Conservation (phyloP, 2,797 vertebrate species). For the Sarcophilus harrisii region DNA sequence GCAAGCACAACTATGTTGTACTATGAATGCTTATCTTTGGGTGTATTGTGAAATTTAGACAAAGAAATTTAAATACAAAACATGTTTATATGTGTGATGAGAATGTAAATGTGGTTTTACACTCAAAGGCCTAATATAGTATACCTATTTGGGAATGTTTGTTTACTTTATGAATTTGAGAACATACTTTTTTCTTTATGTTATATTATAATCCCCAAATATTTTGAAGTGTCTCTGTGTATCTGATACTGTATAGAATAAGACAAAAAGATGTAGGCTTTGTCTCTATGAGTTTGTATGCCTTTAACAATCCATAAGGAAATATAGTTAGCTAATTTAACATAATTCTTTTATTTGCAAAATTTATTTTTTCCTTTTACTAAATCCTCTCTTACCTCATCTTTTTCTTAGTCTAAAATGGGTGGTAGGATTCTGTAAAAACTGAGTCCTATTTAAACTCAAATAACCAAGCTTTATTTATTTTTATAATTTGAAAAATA, state of each 20-base stretch:
- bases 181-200: slow-evolving; percentile 13
- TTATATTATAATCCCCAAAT: slow-evolving; percentile 36
- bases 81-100: background rate
- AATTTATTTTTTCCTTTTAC: background rate
- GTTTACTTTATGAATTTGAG: slow-evolving; percentile 23
- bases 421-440: background rate
- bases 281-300: slow-evolving; percentile 8
- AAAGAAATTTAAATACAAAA: slow-evolving; percentile 1
- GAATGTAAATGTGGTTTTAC: slow-evolving; percentile 22
- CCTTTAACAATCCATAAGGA: slow-evolving; percentile 4
- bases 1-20: background rate
- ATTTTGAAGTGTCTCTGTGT: background rate
- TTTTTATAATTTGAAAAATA: background rate
- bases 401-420: background rate
- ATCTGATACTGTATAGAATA: slow-evolving; percentile 15
- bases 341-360: background rate
- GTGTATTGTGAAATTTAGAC: background rate
- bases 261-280: slow-evolving; percentile 43
- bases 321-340: slow-evolving; percentile 21
- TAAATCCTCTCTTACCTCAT: background rate
- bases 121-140: background rate
- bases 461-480: background rate
- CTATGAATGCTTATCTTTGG: background rate
- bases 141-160: background rate
- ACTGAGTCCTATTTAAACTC: background rate